Evolutionary conservation across 2,888 invertebrate species (phyloP).

Genomic region (Hymenopus coronatus): DNA sequence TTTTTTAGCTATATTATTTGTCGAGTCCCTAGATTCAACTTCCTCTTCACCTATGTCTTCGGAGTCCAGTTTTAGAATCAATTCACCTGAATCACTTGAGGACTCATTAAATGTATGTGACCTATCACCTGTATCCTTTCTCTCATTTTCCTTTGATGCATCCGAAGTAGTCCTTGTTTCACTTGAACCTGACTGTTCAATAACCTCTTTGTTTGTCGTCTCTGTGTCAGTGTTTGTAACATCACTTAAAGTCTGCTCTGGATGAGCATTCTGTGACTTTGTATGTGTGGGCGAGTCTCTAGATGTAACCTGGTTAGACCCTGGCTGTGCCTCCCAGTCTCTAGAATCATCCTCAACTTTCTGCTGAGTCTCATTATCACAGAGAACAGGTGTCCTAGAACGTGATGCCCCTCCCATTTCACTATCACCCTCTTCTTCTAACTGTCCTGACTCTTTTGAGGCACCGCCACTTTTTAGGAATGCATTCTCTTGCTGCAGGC

Average conservation of each 20-base stretch:
- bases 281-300: background rate
- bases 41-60: conserved; percentile 48
- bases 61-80: conserved; percentile 48
- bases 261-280: background rate
- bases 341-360: conserved; percentile 42
- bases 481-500: conserved; percentile 58
- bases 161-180: background rate
- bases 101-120: conserved; percentile 40
- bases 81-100: conserved; percentile 48
- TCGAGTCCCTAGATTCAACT: conserved; percentile 37
- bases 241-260: background rate
- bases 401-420: conserved; percentile 15
- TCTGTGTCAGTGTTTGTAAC: background rate
- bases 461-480: conserved; percentile 27
- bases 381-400: background rate
- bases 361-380: conserved; percentile 39
- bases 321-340: conserved; percentile 42
- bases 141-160: background rate
- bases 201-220: background rate
- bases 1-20: conserved; percentile 40
- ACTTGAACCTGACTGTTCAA: background rate
- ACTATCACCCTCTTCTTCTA: conserved; percentile 5
- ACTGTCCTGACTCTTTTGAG: background rate
- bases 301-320: conserved; percentile 26
- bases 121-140: background rate